These are phyloP conservation scores for Microtus oregoni DNA, from an alignment of 2,113 vertebrate species.

Conservation along the genomic window DNA sequence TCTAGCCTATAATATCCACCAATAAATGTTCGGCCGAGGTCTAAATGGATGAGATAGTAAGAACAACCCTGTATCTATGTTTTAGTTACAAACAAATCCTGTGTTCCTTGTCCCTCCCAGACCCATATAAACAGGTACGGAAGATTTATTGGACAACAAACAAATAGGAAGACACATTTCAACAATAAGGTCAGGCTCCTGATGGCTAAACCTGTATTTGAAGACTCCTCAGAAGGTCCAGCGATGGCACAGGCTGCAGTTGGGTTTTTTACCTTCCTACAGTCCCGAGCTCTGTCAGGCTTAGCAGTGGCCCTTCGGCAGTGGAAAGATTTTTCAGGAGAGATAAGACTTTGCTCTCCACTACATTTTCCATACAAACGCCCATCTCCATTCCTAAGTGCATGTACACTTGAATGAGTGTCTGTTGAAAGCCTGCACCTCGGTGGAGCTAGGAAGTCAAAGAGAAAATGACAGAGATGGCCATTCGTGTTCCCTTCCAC, in stretches of 20 bases:
- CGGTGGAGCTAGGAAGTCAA: not conserved
- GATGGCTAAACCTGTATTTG: not conserved
- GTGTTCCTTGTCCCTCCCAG: not conserved
- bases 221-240: not conserved
- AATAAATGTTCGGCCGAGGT: not conserved
- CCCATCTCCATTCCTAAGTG: not conserved
- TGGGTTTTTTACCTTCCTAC: not conserved
- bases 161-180: not conserved
- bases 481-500: not conserved
- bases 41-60: not conserved
- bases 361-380: not conserved
- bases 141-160: not conserved
- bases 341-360: not conserved
- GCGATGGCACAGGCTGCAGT: not conserved
- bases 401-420: not conserved
- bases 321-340: not conserved
- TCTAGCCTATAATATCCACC: too few relatives aligned
- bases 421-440: not conserved
- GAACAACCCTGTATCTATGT: not conserved
- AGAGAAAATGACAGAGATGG: not conserved
- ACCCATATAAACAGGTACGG: not conserved
- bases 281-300: not conserved
- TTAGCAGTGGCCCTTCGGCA: not conserved
- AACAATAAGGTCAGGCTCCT: not conserved
- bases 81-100: not conserved